Conservation (phyloP, 2,888 invertebrate species). For the Steinernema scapterisci region DNA sequence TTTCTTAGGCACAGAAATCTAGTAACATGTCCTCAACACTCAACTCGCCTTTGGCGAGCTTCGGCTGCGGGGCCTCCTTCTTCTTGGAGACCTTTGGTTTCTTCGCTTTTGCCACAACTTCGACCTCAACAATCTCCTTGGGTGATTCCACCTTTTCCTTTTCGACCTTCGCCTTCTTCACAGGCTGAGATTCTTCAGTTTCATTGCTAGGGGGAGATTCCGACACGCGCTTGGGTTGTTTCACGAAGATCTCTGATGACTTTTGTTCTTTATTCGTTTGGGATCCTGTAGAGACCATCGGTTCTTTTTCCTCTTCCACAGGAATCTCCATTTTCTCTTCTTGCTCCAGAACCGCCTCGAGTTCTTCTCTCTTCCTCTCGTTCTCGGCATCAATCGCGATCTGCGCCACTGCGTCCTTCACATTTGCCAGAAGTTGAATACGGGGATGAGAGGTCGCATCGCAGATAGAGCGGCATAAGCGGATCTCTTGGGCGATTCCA, state of each 20-base stretch:
- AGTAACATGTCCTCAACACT: conserved; percentile 50
- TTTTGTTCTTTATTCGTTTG: conserved; percentile 26
- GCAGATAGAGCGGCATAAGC: background rate
- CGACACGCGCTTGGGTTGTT: background rate
- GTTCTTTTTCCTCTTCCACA: background rate
- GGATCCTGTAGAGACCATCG: background rate
- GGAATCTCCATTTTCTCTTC: background rate
- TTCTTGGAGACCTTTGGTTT: conserved; percentile 21
- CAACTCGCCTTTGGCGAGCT: conserved; percentile 47
- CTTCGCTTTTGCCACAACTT: conserved; percentile 29
- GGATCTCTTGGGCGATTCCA: background rate
- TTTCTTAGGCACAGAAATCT: conserved; percentile 43
- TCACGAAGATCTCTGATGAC: background rate
- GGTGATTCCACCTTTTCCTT: background rate
- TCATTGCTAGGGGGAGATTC: conserved; percentile 20
- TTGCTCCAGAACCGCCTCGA: background rate
- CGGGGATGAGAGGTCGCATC: conserved; percentile 4
- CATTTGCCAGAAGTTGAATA: background rate
- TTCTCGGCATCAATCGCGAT: conserved; percentile 12
- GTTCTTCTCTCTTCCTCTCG: conserved; percentile 29
- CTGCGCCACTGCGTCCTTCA: background rate
- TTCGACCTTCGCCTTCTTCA: conserved; percentile 38
- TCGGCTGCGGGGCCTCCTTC: background rate
- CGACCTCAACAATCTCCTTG: background rate
- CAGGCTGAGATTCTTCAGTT: conserved; percentile 31